Base-by-base conservation (phyloP, 2,113 vertebrate species). In the Archilochus colubris region DNA sequence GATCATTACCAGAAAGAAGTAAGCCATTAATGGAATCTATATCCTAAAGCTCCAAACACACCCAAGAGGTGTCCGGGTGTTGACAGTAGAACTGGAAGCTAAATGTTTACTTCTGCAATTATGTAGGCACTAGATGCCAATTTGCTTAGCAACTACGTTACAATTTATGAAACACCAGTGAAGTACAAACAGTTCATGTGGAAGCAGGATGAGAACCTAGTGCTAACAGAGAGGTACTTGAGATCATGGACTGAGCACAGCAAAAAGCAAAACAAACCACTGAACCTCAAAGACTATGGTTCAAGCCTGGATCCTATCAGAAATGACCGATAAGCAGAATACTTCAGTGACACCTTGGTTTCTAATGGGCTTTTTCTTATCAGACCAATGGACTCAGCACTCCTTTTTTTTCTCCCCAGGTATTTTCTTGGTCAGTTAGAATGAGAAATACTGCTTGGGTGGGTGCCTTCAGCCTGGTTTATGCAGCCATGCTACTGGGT, bases 101-200 rank as follows among this genome's bases (percentile, higher is more conserved):
- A 82, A 95, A 83, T 74, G 75, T 95, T 95, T 97, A 91, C 93
- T 98, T 96, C 95, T 97, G 94, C 96, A 97, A 92, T 96, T 96
- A 93, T 20, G 6, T 73, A 87, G 3, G 8, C 36, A 77, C 43
- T 43, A 82, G 89, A 95, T 80, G 91, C 92, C 97, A 95, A 95
- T 86, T 86, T 95, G 81, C 96, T 97, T 96, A 96, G 94, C 89
- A 97, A 96, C 89, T 82, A 68, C 43, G 50, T 7, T 73, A 82
- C 92, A 94, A 90, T 96, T 97, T 87, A 97, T 66, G 67, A 96
- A 90, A 93, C 81, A 86, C 72, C 58, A 81, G 68, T 74, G 90
- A 92, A 96, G 75, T 73, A 95, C 85, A 96, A 97, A 91, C 91
- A 63, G 68, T 84, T 94, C 77, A 84, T 75, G 83, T 64, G 59